phyloP scores from a whole-genome alignment of 2,113 vertebrate species.

The Tretioscincus oriximinensis region DNA sequence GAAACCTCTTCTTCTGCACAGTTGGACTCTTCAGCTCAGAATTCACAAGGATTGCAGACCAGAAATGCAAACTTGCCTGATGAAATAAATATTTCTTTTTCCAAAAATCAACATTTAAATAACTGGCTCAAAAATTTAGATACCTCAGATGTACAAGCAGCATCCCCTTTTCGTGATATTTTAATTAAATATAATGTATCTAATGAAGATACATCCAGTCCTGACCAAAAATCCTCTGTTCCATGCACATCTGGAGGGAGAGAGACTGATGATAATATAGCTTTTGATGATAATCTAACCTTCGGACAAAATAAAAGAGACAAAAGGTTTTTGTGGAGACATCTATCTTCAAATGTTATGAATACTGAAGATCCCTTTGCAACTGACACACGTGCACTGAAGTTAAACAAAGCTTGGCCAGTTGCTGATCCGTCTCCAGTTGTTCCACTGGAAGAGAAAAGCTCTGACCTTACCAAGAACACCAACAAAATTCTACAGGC shows the following conservation, averaged over 20 bases:
- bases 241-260: conserved; percentile 32
- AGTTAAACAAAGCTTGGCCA: conserved; percentile 58
- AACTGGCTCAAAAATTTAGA: conserved; percentile 69
- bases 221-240: conserved; percentile 54
- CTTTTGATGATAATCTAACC: conserved; percentile 31
- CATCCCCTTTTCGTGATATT: conserved; percentile 51
- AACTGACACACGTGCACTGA: conserved; percentile 46
- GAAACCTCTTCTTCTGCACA: conserved; percentile 53
- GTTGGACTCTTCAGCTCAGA: conserved; percentile 54
- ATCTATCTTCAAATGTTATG: conserved; percentile 3
- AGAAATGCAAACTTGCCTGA: conserved; percentile 50
- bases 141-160: conserved; percentile 44
- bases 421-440: conserved; percentile 44
- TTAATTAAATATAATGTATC: conserved; percentile 56
- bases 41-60: conserved; percentile 50
- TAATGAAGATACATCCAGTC: conserved; percentile 42
- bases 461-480: conserved; percentile 63
- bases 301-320: conserved; percentile 43
- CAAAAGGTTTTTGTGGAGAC: conserved; percentile 4
- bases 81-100: conserved; percentile 50
- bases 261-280: background rate
- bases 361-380: conserved; percentile 35
- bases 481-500: conserved; percentile 44
- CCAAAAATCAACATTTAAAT: conserved; percentile 67
- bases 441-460: conserved; percentile 63